Percentiles rank a stretch among this genome's conserved stretches.
phyloP scores from a whole-genome alignment of 2,797 vertebrate species.

The Acipenser ruthenus region DNA sequence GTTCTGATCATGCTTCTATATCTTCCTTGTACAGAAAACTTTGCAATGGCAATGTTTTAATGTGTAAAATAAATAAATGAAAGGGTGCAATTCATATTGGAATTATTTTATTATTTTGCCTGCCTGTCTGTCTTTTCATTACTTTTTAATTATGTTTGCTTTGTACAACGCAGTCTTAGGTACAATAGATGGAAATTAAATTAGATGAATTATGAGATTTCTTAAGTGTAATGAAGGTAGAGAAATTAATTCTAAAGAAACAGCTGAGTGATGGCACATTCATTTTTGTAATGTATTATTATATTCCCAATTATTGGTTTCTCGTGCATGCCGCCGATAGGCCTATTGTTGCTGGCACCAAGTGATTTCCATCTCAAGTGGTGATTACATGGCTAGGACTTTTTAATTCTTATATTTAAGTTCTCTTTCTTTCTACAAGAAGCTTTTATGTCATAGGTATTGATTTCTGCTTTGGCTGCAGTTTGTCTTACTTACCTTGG shows the following conservation, averaged over 20 bases:
- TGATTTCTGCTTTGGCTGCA: slow-evolving; percentile 41
- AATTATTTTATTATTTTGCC: background rate
- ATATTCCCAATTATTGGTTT: slow-evolving; percentile 8
- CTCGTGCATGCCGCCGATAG: background rate
- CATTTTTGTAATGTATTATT: slow-evolving; percentile 12
- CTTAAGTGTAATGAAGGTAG: slow-evolving; percentile 5
- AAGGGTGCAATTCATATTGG: too few relatives aligned
- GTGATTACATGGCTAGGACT: background rate
- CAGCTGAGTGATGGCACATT: slow-evolving; percentile 2
- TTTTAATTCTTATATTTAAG: background rate
- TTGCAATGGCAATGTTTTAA: too few relatives aligned
- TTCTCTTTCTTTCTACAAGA: slow-evolving; percentile 6
- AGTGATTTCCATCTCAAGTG: slow-evolving; percentile 1
- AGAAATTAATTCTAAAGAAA: slow-evolving; percentile 5
- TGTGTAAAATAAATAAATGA: too few relatives aligned
- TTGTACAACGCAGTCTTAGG: background rate
- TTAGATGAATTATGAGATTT: slow-evolving; percentile 13
- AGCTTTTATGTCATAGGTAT: slow-evolving; percentile 25
- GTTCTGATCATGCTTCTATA: too few relatives aligned
- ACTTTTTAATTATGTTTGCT: slow-evolving; percentile 1
- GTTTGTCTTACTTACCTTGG: slow-evolving; percentile 46
- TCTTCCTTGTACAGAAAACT: too few relatives aligned
- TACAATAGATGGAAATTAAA: background rate
- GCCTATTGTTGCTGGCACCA: background rate
- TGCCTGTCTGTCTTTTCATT: background rate